These are phyloP conservation scores for Sialia sialis DNA, from an alignment of 2,113 vertebrate species.

Conservation along the genomic window DNA sequence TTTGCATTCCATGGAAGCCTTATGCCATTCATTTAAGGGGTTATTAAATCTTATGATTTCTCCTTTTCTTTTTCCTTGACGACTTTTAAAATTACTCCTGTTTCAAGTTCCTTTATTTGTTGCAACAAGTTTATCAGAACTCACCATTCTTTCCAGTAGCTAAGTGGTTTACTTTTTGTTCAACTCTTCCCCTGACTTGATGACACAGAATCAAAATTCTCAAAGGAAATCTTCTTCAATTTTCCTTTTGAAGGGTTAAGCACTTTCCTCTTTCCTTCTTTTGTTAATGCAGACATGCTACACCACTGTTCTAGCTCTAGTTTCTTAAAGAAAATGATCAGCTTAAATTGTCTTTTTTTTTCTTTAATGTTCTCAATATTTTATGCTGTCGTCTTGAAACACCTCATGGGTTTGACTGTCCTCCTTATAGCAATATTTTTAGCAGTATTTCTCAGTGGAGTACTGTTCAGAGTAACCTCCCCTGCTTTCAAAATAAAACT, in stretches of 20 bases:
- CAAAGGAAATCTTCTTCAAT: not conserved
- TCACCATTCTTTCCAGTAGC: not conserved
- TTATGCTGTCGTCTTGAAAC: not conserved
- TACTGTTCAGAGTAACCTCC: fast-evolving
- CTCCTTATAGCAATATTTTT: not conserved
- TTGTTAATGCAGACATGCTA: not conserved
- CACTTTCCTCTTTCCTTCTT: not conserved
- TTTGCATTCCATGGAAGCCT: not conserved
- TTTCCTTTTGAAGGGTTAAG: not conserved
- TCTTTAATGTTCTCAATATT: not conserved
- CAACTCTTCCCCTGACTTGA: not conserved
- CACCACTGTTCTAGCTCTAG: not conserved
- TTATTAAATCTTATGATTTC: not conserved
- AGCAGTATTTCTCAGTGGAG: not conserved
- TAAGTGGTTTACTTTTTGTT: not conserved
- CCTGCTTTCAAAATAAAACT: not conserved
- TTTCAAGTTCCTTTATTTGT: not conserved
- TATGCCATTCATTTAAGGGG: not conserved
- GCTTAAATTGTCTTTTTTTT: not conserved
- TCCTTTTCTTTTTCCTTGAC: not conserved
- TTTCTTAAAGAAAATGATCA: not conserved
- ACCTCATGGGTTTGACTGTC: not conserved
- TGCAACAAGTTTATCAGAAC: not conserved
- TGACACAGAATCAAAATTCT: not conserved
- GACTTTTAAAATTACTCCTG: not conserved